Evolutionary conservation across 2,888 invertebrate genomes (phyloP).

Genomic region (Aleiodes leptofemur): DNA sequence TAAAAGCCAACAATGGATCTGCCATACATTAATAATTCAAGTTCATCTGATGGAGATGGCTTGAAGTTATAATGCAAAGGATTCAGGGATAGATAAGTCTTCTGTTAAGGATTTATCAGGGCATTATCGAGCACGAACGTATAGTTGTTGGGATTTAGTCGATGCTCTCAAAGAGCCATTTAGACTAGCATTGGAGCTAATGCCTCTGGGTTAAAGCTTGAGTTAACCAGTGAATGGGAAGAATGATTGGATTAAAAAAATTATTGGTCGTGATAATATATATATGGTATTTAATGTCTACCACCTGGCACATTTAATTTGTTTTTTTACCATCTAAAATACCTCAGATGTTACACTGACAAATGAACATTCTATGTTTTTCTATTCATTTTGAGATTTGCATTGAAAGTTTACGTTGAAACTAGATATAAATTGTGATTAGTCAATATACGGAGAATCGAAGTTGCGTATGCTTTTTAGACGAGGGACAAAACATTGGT

Average conservation of each 20-base stretch:
- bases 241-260: too few species aligned
- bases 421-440: slow-evolving; percentile 66
- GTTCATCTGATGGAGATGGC: neutral
- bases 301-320: too few species aligned
- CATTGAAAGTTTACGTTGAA: slow-evolving; percentile 33
- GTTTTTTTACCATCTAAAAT: neutral
- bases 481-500: slow-evolving; percentile 33
- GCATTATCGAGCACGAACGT: slow-evolving; percentile 1
- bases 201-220: too few species aligned
- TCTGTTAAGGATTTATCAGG: slow-evolving; percentile 5
- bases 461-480: slow-evolving; percentile 31
- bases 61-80: slow-evolving; percentile 24
- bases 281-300: too few species aligned
- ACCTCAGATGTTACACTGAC: slow-evolving; percentile 5
- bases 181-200: too few species aligned
- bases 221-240: too few species aligned
- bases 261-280: too few species aligned
- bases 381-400: neutral
- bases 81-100: slow-evolving; percentile 1
- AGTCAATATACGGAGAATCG: slow-evolving; percentile 55
- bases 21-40: slow-evolving; percentile 19
- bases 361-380: neutral
- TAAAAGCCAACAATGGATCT: slow-evolving; percentile 20
- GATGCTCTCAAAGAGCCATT: too few species aligned
- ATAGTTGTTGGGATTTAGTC: too few species aligned